A percentile compares a stretch with the other conserved stretches of the same genome.
Conservation (phyloP, 2,888 invertebrate species). For the Drosophila peninsularis region DNA sequence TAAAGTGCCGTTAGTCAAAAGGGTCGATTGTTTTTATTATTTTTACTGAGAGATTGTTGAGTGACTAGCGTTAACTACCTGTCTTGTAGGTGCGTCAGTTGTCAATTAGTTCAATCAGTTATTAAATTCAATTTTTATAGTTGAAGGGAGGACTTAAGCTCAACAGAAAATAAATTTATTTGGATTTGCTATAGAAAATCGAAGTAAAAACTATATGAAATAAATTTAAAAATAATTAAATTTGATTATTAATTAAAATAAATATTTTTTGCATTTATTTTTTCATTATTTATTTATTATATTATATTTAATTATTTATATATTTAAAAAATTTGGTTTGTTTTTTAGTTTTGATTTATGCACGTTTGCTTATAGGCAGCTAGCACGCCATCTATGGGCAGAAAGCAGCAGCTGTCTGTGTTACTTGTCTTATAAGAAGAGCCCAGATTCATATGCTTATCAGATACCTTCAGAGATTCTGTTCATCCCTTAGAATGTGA, state of each 20-base stretch:
- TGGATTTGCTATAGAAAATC: not conserved
- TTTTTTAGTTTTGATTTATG: not conserved
- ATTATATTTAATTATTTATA: not conserved
- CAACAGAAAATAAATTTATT: not conserved
- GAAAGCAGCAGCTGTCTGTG: accelerated
- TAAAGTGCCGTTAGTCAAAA: constrained; percentile 44
- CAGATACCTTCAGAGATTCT: not conserved
- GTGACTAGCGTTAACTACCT: constrained; percentile 1
- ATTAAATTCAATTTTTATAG: not conserved
- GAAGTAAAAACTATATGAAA: not conserved
- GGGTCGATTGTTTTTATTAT: constrained; percentile 4
- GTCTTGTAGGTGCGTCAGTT: not conserved
- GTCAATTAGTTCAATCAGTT: not conserved
- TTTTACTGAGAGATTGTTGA: not conserved
- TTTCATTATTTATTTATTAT: not conserved
- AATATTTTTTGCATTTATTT: not conserved
- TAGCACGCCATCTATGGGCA: not conserved
- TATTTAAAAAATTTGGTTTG: not conserved
- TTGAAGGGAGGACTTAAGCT: not conserved
- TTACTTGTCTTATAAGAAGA: not conserved
- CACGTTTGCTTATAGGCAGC: no score
- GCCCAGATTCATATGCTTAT: not conserved
- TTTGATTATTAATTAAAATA: not conserved
- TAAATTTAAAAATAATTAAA: not conserved
- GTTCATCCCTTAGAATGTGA: not conserved